Evolutionary conservation across 2,888 invertebrate species (phyloP), one percentile per base, ranked within the genome.

Genomic region (Litoditis marina): DNA sequence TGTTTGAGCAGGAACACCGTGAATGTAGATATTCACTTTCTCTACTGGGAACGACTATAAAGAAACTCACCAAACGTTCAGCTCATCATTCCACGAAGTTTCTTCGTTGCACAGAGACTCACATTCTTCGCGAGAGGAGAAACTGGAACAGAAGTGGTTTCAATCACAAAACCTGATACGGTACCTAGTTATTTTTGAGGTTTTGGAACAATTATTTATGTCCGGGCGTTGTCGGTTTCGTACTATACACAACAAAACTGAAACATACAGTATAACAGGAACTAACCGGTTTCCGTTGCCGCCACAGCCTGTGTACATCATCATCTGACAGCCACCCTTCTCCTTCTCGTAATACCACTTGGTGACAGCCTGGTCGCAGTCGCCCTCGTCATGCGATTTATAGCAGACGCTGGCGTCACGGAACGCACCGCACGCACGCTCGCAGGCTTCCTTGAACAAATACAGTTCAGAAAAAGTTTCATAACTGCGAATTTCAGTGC

Each of bases 291-390:
- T 81, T 11, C 78, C 79, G 54, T 81, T 81, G 27, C 81, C 81
- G 16, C 75, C 80, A 56, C 81, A 81, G 47, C 82, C 82, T 25
- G 74, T 68, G 77, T 77, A 82, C 63, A 78, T 66, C 71, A 82
- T 78, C 56, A 74, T 58, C 31, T 56, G 59, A 63, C 81, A 82
- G 54, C 72, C 63, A n/a, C 64, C 63, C 7, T 54, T 50, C 16
- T 59, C 52, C 1, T 60, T 28, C 59, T 79, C 73, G 66, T 66
- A 81, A 65, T 71, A 68, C 81, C 82, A 82, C 64, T 68, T 72
- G 13, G 68, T 58, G 19, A 74, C 63, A 0, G 73, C 69, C 27
- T 65, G 64, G 19, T 65, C 61, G 55, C 78, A 79, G 28, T 66
- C 59, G 36, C 79, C 79, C 8, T 50, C 58, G 19, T 59, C 63